Evolutionary conservation across 2,797 vertebrate genomes (phyloP).

Genomic region (Myotis vivesi): DNA sequence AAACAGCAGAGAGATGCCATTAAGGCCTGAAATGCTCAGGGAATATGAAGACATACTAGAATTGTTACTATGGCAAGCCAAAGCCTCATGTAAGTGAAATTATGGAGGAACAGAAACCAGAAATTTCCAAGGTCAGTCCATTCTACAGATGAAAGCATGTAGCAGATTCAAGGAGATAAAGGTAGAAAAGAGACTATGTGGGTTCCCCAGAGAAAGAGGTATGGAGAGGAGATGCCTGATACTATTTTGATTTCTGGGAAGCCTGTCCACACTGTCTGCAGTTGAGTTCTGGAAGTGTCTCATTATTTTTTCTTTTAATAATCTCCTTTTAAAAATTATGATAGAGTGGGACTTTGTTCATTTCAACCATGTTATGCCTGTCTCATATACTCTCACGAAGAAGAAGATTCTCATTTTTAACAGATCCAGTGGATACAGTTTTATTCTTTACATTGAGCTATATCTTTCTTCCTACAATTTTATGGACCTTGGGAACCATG

Average conservation of each 20-base stretch:
- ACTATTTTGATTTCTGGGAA: neutral
- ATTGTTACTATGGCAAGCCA: neutral
- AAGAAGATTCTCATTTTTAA: constrained; percentile 2
- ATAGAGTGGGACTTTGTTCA: neutral
- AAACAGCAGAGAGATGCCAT: neutral
- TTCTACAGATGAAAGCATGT: neutral
- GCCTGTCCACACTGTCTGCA: neutral
- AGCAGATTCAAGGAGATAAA: neutral
- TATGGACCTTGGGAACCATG: neutral
- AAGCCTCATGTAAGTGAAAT: neutral
- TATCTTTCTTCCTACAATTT: neutral
- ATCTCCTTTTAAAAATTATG: neutral
- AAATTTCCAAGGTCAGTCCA: neutral
- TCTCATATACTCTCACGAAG: neutral
- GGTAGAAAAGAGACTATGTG: neutral
- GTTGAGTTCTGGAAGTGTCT: neutral
- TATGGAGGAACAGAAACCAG: neutral
- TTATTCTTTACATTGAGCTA: neutral
- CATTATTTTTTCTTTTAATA: neutral
- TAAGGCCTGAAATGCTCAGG: neutral
- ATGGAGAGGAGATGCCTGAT: neutral
- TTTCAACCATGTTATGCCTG: neutral
- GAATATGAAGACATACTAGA: neutral
- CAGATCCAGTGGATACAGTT: neutral
- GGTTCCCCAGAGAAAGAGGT: neutral